Base-by-base conservation (phyloP, 2,113 vertebrate genomes). In the Gila orcuttii region DNA sequence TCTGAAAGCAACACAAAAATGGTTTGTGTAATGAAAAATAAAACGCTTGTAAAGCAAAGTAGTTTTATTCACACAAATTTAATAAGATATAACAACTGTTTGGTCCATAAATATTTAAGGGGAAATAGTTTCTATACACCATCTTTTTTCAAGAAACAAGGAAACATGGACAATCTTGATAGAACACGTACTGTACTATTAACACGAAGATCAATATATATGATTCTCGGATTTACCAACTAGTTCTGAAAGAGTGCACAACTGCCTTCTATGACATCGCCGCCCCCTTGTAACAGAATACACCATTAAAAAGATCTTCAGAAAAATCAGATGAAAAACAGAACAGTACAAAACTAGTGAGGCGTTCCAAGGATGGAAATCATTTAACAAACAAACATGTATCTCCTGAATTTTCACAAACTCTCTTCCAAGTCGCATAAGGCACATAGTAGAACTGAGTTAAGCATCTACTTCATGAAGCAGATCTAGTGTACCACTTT, bases 61-160 rank as follows among this genome's bases (percentile, higher is more conserved):
- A 93, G 94, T 97, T 99, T 99, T 99, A 98, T 99, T 99, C 97
- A 99, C 98, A 99, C 98, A 99, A 98, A 98, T 99, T 99, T 97
- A 99, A 99, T 99, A 97, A 97, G 97, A 98, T 99, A 98, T 98
- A 97, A 99, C 98, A 99, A 99, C 96, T 96, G 97, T 98, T 99
- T 99, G 98, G 98, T 99, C 98, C 98, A 99, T 99, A 99, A 99
- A 99, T 99, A 99, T 99, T 99, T 98, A 98, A 94, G 95, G 97
- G 97, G 98, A 95, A 97, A 99, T 99, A 97, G 96, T 97, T 97
- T 98, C 97, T 99, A 98, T 99, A 99, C 98, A 99, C 97, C 97
- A 97, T 97, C 96, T 98, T 98, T 98, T 88, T 85, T 97, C 96
- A 97, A 98, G 97, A 97, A 99, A 98, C 97, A 98, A 97, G 97